Evolutionary conservation across 2,113 vertebrate species (phyloP).

Genomic region (Eurystomus gularis): DNA sequence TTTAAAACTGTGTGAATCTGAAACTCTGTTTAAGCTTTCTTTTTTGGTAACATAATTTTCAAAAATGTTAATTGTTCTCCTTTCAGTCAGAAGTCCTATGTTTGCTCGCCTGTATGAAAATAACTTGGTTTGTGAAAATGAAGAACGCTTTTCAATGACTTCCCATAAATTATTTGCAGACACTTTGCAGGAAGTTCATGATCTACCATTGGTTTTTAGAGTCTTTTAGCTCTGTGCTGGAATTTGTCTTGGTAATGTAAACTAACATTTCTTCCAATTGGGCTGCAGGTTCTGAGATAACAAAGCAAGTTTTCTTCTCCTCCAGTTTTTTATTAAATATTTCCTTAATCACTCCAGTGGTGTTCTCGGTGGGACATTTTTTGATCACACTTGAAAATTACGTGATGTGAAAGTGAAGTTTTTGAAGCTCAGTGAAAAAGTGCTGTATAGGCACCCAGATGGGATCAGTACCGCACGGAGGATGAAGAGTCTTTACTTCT

Average conservation of each 20-base stretch:
- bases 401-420: not conserved
- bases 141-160: not conserved
- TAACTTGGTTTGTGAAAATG: not conserved
- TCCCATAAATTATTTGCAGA: not conserved
- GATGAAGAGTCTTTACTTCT: not conserved
- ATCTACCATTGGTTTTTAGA: not conserved
- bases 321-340: not conserved
- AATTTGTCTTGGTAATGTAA: not conserved
- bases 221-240: not conserved
- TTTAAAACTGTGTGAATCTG: not conserved
- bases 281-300: not conserved
- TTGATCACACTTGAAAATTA: not conserved
- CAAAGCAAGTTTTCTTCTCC: not conserved
- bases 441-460: not conserved
- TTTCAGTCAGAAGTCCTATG: not conserved
- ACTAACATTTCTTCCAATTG: not conserved
- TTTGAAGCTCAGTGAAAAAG: not conserved
- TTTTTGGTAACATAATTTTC: not conserved
- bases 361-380: not conserved
- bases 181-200: not conserved
- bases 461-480: rapidly evolving
- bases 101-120: not conserved
- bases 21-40: not conserved
- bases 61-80: not conserved
- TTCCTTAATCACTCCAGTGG: not conserved